Base-by-base conservation (phyloP, 2,797 vertebrate species). In the Prunella strophiata region DNA sequence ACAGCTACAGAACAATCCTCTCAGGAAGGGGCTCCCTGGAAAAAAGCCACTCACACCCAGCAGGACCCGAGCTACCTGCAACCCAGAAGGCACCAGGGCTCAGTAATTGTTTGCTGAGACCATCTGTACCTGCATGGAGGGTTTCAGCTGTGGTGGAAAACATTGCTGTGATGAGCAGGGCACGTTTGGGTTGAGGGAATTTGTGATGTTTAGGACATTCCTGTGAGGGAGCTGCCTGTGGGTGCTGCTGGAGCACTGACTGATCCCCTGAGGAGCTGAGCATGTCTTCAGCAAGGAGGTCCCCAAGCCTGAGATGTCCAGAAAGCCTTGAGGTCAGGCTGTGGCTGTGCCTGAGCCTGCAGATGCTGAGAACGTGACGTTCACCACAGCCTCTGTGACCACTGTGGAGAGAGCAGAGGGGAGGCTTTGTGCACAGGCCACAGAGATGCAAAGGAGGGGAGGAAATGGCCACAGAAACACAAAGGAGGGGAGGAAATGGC, bases 301-400 rank as follows among this genome's bases (percentile, higher is more conserved):
- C 22, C 47, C 63, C 23, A 20, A 54, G 34, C 12, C 62, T 50
- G 36, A 36, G 55, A 34, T 58, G 50, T 57, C 72, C 78, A 88
- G 48, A 74, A 63, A 91, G 82, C 72, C 54, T 83, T 68, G 87
- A 83, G 91, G 89, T 89, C 30, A 61, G 58, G 38, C 25, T 62
- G 36, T 62, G 76, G 20, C 16, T 65, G 91, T 91, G 40, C 68
- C 73, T 3, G 57, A 92, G 34, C 58, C 50, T 63, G 67, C 65
- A n/a, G 79, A 16, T 13, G 6, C 77, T 92, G 93, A 75, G 89
- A 84, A 88, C 13, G 1, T 32, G 78, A 88, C 43, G n/a, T 47
- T 72, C 68, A 32, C 36, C 7, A 3, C 7, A 3, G 85, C 11
- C 7, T 22, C 42, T 47, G 72, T 85, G 75, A 66, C 76, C 65